Evolutionary conservation across 2,888 invertebrate species (phyloP), one percentile per base, ranked within the genome.

Genomic region (Andrena marginata): DNA sequence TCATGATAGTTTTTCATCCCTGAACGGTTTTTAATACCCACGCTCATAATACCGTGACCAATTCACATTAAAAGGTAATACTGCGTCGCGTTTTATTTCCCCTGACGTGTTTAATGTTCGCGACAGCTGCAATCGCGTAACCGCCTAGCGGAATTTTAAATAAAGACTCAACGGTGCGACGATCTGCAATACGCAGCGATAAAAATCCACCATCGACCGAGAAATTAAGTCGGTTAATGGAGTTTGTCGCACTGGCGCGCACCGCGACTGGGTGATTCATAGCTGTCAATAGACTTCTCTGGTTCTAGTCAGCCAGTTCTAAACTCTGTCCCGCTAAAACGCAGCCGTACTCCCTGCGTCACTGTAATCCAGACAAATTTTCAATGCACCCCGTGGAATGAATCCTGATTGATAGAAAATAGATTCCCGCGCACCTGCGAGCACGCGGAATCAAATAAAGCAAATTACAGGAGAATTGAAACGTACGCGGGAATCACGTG

Each of bases 381-480:
- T 56, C 23, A 2, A 56, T 26, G 4, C 56, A 7, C 1, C 1
- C 23, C 23, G 23, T 4, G 10, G 23, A 23, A 56, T 20, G 54
- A 54, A 54, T 54, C 42, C 42, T 42, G 42, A 42, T 42, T 4
- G 42, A 42, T 42, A 42, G 42, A 42, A 42, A 42, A 42, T 42
- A 42, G 42, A 16, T 16, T 42, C 42, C 13, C 13, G 4, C 13
- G 42, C 13, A 2, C 3, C 42, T 42, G 3, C 13, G 42, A 42
- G 42, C 42, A 13, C 13, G 42, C 42, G 64, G 59, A 59, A 77
- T 81, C 59, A 75, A 82, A 60, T 56, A 56, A 56, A 56, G 23
- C 1, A 3, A 26, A 56, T 72, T 64, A 69, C 82, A 64, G 23
- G 26, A 56, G 4, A 56, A 51, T 29, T 4, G 6, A 2, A 64